Conservation (phyloP, 2,797 vertebrate species). For the Lacerta bilineata region DNA sequence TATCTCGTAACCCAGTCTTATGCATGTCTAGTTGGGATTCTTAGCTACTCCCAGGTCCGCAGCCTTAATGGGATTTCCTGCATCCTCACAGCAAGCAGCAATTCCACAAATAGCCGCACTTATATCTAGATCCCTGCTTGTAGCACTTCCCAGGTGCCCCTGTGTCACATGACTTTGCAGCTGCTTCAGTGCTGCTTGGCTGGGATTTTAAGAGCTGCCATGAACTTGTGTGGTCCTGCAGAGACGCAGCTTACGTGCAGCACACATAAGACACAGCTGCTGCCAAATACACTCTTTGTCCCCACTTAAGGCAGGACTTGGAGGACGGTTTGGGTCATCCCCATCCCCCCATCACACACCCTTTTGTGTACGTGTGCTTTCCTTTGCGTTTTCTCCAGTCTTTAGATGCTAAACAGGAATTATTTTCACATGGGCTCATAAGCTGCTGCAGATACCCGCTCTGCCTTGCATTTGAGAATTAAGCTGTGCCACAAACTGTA, state of each 20-base stretch:
- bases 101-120: neutral
- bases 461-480: slow-evolving; percentile 55
- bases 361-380: slow-evolving; percentile 38
- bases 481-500: neutral
- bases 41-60: no score
- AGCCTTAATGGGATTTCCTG: neutral
- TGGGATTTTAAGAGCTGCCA: slow-evolving; percentile 56
- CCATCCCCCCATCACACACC: slow-evolving; percentile 14
- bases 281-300: slow-evolving; percentile 71
- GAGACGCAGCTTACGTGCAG: slow-evolving; percentile 63
- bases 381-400: neutral
- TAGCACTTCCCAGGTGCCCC: slow-evolving; percentile 66
- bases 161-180: slow-evolving; percentile 59
- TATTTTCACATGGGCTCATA: slow-evolving; percentile 46
- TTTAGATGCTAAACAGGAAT: slow-evolving; percentile 25
- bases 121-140: neutral
- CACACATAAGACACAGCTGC: slow-evolving; percentile 37
- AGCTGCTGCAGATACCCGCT: slow-evolving; percentile 18
- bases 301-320: slow-evolving; percentile 56
- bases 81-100: neutral
- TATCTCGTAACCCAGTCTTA: neutral
- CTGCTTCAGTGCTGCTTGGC: slow-evolving; percentile 49
- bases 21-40: neutral
- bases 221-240: slow-evolving; percentile 82
- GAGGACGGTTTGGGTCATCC: slow-evolving; percentile 40